phyloP scores from a whole-genome alignment of 2,113 vertebrate genomes.

The Amazona vittata region DNA sequence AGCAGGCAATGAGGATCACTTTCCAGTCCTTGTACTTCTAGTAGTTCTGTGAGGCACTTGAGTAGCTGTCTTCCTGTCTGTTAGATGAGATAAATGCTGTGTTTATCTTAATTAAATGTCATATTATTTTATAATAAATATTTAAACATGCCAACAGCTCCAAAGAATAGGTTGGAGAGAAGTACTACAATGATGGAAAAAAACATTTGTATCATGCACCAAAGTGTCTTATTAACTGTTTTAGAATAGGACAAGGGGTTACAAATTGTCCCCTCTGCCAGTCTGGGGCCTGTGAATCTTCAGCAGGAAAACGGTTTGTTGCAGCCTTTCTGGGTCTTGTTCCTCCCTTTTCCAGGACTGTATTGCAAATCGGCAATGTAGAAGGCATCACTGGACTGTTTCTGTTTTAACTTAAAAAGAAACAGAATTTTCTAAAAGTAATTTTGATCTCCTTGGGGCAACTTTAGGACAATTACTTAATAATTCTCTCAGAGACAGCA shows the following conservation, averaged over 20 bases:
- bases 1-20: not conserved
- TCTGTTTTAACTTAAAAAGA: not conserved
- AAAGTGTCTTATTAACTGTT: not conserved
- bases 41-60: not conserved
- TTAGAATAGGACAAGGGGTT: not conserved
- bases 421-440: not conserved
- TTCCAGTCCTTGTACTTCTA: not conserved
- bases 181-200: not conserved
- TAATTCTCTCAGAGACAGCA: not conserved
- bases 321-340: not conserved
- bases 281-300: not conserved
- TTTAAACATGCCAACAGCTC: not conserved
- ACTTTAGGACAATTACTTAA: not conserved
- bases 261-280: not conserved
- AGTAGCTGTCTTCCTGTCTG: not conserved
- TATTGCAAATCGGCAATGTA: not conserved
- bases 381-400: not conserved
- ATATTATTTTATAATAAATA: conserved; percentile 35
- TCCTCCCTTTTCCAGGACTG: not conserved
- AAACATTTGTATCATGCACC: not conserved
- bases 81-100: conserved; percentile 12
- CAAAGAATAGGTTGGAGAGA: not conserved
- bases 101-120: conserved; percentile 15
- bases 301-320: not conserved
- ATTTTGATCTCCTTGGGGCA: not conserved